A percentile compares a stretch with the other conserved stretches of the same genome.
phyloP scores from a whole-genome alignment of 2,113 vertebrate genomes.

The Halcyon senegalensis region DNA sequence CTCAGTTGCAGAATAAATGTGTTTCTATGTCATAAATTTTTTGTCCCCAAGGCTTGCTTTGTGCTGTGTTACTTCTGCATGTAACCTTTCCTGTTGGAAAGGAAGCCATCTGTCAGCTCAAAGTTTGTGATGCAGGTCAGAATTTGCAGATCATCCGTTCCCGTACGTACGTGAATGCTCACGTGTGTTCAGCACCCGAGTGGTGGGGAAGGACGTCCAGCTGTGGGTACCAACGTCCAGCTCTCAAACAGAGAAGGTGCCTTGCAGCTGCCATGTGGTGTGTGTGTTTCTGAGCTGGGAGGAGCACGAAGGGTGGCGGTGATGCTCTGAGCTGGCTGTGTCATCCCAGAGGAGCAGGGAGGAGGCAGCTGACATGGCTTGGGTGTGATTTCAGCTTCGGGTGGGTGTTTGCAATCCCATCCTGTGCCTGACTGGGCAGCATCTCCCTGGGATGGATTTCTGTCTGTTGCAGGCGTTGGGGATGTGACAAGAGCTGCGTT shows the following conservation, averaged over 20 bases:
- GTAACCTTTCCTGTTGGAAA: background rate
- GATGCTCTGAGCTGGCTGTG: fast-evolving
- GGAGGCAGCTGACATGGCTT: background rate
- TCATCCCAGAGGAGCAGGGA: background rate
- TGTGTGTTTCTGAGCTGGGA: background rate
- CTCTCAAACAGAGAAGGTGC: background rate
- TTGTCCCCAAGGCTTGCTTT: background rate
- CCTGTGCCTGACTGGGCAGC: fast-evolving
- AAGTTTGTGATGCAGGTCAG: too few species aligned
- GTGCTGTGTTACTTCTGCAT: background rate
- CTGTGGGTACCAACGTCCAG: background rate
- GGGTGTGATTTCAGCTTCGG: background rate
- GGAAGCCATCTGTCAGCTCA: fast-evolving
- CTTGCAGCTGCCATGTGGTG: background rate
- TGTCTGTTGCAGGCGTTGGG: background rate
- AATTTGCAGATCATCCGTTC: fast-evolving
- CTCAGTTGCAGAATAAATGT: background rate
- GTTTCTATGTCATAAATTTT: background rate
- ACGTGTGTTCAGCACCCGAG: fast-evolving
- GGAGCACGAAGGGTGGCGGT: background rate
- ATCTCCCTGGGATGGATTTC: fast-evolving
- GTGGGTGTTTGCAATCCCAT: background rate
- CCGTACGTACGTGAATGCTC: fast-evolving
- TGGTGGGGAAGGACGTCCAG: fast-evolving
- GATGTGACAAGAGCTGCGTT: fast-evolving